Conservation (phyloP, 2,888 invertebrate genomes). For the Athalia cordata region DNA sequence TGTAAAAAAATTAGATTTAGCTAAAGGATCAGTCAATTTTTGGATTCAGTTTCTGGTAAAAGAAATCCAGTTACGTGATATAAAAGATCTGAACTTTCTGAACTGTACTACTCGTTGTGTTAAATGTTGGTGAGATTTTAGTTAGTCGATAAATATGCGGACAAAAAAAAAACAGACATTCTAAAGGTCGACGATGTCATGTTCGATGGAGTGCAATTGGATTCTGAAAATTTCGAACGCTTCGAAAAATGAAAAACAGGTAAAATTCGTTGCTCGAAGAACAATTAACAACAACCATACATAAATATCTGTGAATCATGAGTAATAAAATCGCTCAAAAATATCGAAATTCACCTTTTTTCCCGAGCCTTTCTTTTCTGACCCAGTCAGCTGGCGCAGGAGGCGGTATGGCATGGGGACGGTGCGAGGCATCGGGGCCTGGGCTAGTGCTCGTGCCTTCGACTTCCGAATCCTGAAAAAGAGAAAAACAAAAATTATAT, state of each 20-base stretch:
- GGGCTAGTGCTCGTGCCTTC: conserved; percentile 72
- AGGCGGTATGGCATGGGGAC: conserved; percentile 74
- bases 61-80: conserved; percentile 22
- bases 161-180: conserved; percentile 33
- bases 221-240: conserved; percentile 11
- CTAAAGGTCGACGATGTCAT: background rate
- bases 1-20: too few relatives aligned
- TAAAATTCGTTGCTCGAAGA: conserved; percentile 21
- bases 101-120: too few relatives aligned
- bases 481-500: background rate
- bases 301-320: background rate
- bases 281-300: background rate
- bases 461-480: conserved; percentile 68
- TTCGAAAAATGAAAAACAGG: conserved; percentile 19
- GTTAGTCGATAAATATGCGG: conserved; percentile 64
- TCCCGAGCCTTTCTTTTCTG: conserved; percentile 90
- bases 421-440: conserved; percentile 69
- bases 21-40: too few relatives aligned
- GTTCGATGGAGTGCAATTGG: too few relatives aligned
- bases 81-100: too few relatives aligned
- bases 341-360: conserved; percentile 96
- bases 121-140: conserved; percentile 58
- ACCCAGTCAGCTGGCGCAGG: conserved; percentile 88
- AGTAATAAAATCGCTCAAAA: conserved; percentile 77
- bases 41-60: background rate